These are phyloP conservation scores for Xestobium rufovillosum DNA, from an alignment of 2,888 invertebrate genomes.

Conservation along the genomic window DNA sequence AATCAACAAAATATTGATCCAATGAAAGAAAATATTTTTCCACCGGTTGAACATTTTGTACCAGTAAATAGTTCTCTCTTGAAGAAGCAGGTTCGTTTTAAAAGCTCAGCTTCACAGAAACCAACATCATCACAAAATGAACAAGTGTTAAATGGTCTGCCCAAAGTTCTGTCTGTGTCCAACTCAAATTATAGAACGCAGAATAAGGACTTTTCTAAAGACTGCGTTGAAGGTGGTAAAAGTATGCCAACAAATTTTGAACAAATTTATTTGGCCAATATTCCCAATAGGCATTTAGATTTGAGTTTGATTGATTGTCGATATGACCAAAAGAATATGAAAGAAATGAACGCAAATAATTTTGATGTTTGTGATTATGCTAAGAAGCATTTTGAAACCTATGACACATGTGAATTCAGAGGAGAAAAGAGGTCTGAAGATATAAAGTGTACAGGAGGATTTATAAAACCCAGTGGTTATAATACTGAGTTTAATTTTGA, in stretches of 20 bases:
- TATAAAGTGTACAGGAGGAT: too few species aligned
- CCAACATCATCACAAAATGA: background rate
- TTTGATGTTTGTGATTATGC: slow-evolving; percentile 17
- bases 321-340: slow-evolving; percentile 8
- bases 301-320: slow-evolving; percentile 37
- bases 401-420: background rate
- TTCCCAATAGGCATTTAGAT: slow-evolving; percentile 39
- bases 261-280: slow-evolving; percentile 40
- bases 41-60: slow-evolving; percentile 9
- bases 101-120: slow-evolving; percentile 27
- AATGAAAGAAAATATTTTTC: slow-evolving; percentile 21
- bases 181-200: background rate
- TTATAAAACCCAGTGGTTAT: too few species aligned
- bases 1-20: slow-evolving; percentile 13
- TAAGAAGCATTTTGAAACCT: slow-evolving; percentile 27
- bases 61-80: slow-evolving; percentile 19
- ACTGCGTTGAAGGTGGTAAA: slow-evolving; percentile 14
- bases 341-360: slow-evolving; percentile 6
- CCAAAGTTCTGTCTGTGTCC: too few species aligned
- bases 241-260: slow-evolving; percentile 32
- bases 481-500: too few species aligned
- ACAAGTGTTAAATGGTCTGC: too few species aligned
- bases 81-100: slow-evolving; percentile 39
- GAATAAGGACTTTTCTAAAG: slow-evolving; percentile 5
- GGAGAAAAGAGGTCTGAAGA: slow-evolving; percentile 4